Base-by-base conservation (phyloP, 2,888 invertebrate species). In the Mythimna pallens region DNA sequence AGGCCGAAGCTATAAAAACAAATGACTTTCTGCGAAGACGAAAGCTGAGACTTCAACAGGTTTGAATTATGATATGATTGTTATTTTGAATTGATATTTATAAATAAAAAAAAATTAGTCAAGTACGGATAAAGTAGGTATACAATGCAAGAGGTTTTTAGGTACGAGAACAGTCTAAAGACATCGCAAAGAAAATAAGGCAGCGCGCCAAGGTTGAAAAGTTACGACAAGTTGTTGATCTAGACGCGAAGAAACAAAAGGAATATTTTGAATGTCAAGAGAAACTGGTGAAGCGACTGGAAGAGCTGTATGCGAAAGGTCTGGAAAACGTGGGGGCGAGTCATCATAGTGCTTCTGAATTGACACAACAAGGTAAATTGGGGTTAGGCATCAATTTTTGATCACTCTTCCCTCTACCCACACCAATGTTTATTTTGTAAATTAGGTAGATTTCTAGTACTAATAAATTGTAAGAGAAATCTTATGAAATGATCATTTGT, bases 91-190 rank as follows among this genome's bases (percentile, higher is more conserved):
- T 61, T 55, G 61, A 58, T 65, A 57, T 70, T 57, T 73, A 67
- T 61, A 34, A 65, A 63, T 75, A 52, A 57, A 62, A 55, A 55
- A 63, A 76, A 84, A 83, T 79, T 70, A 82, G 43, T 68, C 73
- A 78, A 86, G 82, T 86, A 59, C 63, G 64, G 59, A 66, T 73
- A 78, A 71, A 70, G 43, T 73, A 71, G 70, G 40, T 73, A 84
- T 81, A 78, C 78, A 75, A 70, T 47, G 67, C 74, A 54, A 73
- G 67, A 81, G 65, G 73, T 84, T 91, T 93, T 88, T 92, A 96
- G 96, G 96, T 96, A 84, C 93, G 96, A 80, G 96, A 96, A 90
- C 96, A 96, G 85, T 96, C 96, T 64, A 96, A 96, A 90, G 95
- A 95, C 70, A 95, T 96, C 68, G 96, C 96, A 20, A 95, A 94